Evolutionary conservation across 2,888 invertebrate species (phyloP), one percentile per base, ranked within the genome.

Genomic region (Drosophila anomelani): DNA sequence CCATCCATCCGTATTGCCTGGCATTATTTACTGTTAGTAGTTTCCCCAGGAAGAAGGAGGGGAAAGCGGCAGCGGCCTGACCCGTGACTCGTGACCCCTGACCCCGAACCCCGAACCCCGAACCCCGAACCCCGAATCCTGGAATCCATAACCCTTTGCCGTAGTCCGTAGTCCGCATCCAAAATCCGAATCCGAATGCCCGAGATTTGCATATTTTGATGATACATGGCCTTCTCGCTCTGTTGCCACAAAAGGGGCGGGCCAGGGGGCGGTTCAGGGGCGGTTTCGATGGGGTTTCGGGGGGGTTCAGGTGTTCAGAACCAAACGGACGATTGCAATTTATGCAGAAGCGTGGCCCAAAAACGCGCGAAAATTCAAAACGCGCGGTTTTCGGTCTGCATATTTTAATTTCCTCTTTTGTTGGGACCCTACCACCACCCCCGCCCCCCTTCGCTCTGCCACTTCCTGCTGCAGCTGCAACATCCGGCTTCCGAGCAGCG

Each of bases 321-420:
- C 3, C 32, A 10, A 3, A 51, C 32, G 17, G 36, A 10, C 23
- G n/a, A 34, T 44, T 54, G 57, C 51, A 87, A 87, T 84, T 80
- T 88, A 85, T 88, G 85, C 86, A 83, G 83, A 83, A 70, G 76
- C 82, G 75, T 73, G 74, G 80, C 79, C 80, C 78, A 81, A 73
- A 88, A 81, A 79, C 80, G 80, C 87, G 82, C 82, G 85, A 89
- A 83, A 83, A 88, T 81, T 84, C 85, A 84, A 88, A 90, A 87
- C 79, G 88, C 80, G 80, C 81, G 88, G 83, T 81, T 85, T 84
- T 81, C 77, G 78, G 80, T 82, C 75, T 79, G 88, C 86, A 90
- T 90, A 90, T 90, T 89, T 89, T 89, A 89, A 89, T 89, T 89
- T 89, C 90, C 88, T 90, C 84, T 90, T 86, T 86, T 85, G 84